Conservation (phyloP, 2,888 invertebrate species). For the Phytoseiulus persimilis region DNA sequence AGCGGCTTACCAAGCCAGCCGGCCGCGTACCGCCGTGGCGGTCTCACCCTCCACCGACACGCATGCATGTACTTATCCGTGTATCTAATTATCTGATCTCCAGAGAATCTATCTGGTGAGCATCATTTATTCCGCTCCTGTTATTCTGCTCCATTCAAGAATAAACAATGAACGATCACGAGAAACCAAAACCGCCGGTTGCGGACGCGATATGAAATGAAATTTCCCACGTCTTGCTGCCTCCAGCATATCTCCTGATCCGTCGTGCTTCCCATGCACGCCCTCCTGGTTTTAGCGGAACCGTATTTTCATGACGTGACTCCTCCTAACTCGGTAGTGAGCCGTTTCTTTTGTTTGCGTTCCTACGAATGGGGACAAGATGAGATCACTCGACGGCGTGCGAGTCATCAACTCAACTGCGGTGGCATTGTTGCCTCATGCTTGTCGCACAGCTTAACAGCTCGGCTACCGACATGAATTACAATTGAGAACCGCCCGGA, state of each 20-base stretch:
- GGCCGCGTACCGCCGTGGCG: not conserved
- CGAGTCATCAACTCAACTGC: not conserved
- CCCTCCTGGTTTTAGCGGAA: not conserved
- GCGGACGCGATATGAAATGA: not conserved
- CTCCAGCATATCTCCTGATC: not conserved
- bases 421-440: not conserved
- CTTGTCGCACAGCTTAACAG: not conserved
- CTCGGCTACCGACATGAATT: not conserved
- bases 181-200: not conserved
- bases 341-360: not conserved
- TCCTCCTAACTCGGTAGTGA: not conserved
- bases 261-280: not conserved
- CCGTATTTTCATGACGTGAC: not conserved
- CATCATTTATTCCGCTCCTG: not conserved
- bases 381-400: not conserved
- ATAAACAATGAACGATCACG: not conserved
- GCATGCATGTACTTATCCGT: not conserved
- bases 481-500: not conserved
- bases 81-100: not conserved
- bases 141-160: not conserved
- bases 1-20: not conserved
- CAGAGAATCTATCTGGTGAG: not conserved
- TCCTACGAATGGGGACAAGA: not conserved
- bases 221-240: not conserved
- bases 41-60: not conserved